Base-by-base conservation (phyloP, 2,888 invertebrate species). In the Gymnoscelis rufifasciata region DNA sequence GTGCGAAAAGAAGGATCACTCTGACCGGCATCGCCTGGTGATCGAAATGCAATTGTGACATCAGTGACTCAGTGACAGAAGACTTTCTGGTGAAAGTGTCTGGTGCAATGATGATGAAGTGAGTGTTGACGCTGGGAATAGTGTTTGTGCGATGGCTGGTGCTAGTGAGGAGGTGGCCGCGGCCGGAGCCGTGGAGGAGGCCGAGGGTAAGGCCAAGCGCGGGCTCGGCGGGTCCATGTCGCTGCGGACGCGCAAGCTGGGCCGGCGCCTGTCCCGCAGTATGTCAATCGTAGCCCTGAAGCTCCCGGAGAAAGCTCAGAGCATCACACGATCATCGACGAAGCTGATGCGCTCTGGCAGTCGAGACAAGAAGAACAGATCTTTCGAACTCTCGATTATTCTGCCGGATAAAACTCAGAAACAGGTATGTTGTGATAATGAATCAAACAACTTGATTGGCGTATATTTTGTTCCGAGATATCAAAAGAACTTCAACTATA, bases 321-420 rank as follows among this genome's bases (percentile, higher is more conserved):
- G 88, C 62, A 88, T 92, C 57, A 90, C 90, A 41, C 86, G 91
- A 51, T 82, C 90, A 27, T 87, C 91, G 1, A 89, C 91, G 2
- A 88, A 91, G 64, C 86, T 91, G 41, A 89, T 91, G 62, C 82
- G 86, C 52, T 81, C 90, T 44, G 90, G 89, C 33, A 89, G 86
- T 55, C 83, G 90, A 23, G 89, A 91, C 62, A 89, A 90, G 60
- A 90, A 90, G 63, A 89, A 89, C 54, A 83, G 90, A 62, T 77
- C 89, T 36, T 88, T 91, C 58, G 91, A 92, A 59, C 87, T 92
- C 46, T 90, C 91, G 8, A 88, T 91, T 49, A 91, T 92, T 62
- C 89, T 90, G 29, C 92, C 92, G 24, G 92, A 92, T 66, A 92
- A 91, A 78, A 88, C 90, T 7, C 91, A 91, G 65, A 89, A 88